A percentile compares a stretch with the other conserved stretches of the same genome.
Conservation (phyloP, 1,140 invertebrate species). For the Sycophaga agraensis region DNA sequence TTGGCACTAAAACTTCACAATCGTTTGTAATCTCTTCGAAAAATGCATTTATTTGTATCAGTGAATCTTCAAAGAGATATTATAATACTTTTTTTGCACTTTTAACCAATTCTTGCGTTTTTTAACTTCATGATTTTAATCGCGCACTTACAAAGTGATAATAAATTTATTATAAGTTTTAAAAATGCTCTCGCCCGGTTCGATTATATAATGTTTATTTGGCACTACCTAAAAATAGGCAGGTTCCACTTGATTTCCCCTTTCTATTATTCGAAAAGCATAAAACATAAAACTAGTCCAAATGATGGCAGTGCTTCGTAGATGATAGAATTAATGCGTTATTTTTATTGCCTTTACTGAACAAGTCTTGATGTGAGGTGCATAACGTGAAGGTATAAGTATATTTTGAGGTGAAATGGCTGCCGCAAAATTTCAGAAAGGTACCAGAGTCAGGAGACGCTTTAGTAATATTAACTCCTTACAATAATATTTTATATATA, state of each 20-base stretch:
- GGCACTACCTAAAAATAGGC: constrained; percentile 11
- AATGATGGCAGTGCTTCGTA: constrained; percentile 55
- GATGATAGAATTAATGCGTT: constrained; percentile 42
- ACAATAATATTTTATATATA: too few species aligned
- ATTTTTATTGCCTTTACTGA: constrained; percentile 47
- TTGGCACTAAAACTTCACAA: constrained; percentile 18
- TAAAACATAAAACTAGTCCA: constrained; percentile 43
- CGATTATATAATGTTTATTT: constrained; percentile 11
- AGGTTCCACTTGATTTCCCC: constrained; percentile 7
- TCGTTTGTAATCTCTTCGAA: background rate
- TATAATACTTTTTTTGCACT: background rate
- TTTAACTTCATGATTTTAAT: background rate
- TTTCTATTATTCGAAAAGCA: constrained; percentile 36
- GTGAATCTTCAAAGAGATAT: background rate
- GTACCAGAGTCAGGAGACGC: too few species aligned
- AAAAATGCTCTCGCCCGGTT: background rate
- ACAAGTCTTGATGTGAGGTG: constrained; percentile 1
- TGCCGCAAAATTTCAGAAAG: background rate
- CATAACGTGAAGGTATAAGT: background rate
- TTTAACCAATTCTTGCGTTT: background rate
- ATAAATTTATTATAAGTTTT: constrained; percentile 16
- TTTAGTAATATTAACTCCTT: too few species aligned
- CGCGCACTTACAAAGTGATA: constrained; percentile 13
- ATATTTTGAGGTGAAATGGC: background rate
- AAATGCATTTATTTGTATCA: background rate